Conservation (phyloP, 2,113 vertebrate species). For the Phylloscopus trochiloides region DNA sequence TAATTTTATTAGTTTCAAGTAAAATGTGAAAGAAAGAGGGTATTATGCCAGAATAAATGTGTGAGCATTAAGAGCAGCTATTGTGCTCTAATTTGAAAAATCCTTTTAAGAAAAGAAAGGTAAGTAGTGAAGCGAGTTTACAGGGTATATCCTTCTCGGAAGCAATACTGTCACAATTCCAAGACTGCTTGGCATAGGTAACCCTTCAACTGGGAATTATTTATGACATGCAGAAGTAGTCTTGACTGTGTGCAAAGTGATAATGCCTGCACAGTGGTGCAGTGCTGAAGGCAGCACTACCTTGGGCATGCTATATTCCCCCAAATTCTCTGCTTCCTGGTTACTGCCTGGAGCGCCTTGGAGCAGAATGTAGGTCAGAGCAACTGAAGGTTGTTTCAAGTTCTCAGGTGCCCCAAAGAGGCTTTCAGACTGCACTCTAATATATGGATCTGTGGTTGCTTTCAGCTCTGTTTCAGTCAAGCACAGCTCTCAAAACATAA, state of each 20-base stretch:
- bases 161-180: background rate
- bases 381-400: background rate
- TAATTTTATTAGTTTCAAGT: background rate
- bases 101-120: background rate
- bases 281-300: background rate
- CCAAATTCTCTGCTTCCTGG: background rate
- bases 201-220: background rate
- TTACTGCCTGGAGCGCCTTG: background rate
- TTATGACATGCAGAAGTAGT: background rate
- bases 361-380: background rate
- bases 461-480: background rate
- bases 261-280: background rate
- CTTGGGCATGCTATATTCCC: rapidly evolving
- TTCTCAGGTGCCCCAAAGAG: background rate
- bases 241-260: background rate
- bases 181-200: background rate
- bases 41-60: background rate
- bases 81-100: background rate
- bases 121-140: background rate
- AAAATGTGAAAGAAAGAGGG: background rate
- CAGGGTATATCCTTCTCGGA: background rate
- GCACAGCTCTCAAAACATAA: background rate
- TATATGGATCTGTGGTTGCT: background rate
- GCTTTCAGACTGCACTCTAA: background rate
- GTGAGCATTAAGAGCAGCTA: background rate